phyloP scores from a whole-genome alignment of 1,140 invertebrate genomes.

The Galendromus occidentalis region DNA sequence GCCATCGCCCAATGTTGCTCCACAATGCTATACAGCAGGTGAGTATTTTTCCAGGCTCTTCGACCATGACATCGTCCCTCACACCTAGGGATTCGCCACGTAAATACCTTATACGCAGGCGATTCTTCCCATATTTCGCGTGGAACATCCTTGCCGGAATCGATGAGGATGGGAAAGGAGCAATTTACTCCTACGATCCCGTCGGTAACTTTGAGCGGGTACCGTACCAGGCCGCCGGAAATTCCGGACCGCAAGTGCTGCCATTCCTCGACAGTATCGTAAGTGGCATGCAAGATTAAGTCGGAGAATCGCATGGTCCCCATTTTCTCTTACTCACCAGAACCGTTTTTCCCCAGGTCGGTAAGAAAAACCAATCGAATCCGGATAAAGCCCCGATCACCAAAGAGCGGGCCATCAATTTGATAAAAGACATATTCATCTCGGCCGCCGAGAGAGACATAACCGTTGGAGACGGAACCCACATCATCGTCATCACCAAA shows the following conservation, averaged over 20 bases:
- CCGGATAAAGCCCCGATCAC: constrained; percentile 30
- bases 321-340: not conserved
- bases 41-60: not conserved
- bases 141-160: constrained; percentile 78
- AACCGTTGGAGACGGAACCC: constrained; percentile 77
- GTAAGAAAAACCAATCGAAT: constrained; percentile 55
- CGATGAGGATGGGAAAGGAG: constrained; percentile 34
- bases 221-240: constrained; percentile 61
- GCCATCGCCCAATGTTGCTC: constrained; percentile 87
- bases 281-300: constrained; percentile 6
- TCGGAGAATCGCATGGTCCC: too few relatives aligned
- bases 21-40: constrained; percentile 59
- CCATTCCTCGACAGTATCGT: constrained; percentile 70
- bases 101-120: constrained; percentile 46
- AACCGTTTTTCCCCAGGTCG: constrained; percentile 38
- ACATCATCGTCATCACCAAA: constrained; percentile 71
- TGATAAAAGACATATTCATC: constrained; percentile 87
- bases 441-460: constrained; percentile 93
- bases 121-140: constrained; percentile 97
- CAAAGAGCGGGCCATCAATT: constrained; percentile 50
- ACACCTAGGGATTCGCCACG: too few relatives aligned
- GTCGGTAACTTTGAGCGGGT: constrained; percentile 62
- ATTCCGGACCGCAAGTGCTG: constrained; percentile 52
- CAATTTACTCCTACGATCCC: constrained; percentile 22
- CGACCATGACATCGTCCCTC: too few relatives aligned